phyloP scores from a whole-genome alignment of 2,797 vertebrate species.

The Sternotherus odoratus region DNA sequence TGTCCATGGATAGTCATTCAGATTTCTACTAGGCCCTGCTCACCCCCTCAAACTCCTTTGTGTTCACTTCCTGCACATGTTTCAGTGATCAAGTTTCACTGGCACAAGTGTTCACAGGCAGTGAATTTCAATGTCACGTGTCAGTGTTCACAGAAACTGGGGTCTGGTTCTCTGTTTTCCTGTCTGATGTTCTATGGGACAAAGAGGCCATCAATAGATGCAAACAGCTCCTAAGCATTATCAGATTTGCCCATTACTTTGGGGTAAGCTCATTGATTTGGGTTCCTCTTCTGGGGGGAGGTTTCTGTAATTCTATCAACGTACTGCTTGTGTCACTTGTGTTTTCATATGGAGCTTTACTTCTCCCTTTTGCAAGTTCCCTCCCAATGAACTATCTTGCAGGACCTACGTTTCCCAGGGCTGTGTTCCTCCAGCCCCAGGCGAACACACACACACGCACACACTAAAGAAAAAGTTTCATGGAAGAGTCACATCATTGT shows the following conservation, averaged over 20 bases:
- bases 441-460: too few species aligned
- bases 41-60: not conserved
- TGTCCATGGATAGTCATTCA: not conserved
- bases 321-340: too few species aligned
- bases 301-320: too few species aligned
- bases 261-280: too few species aligned
- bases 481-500: not conserved
- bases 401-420: too few species aligned
- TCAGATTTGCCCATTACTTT: too few species aligned
- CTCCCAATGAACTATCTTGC: too few species aligned
- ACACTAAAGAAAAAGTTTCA: not conserved
- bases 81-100: constrained; percentile 3
- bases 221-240: not conserved
- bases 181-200: not conserved
- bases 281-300: too few species aligned
- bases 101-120: not conserved
- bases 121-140: not conserved
- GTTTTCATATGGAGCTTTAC: too few species aligned
- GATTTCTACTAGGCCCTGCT: not conserved
- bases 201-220: not conserved
- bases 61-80: not conserved
- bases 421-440: too few species aligned
- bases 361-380: too few species aligned
- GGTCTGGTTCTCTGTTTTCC: not conserved
- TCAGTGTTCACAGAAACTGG: not conserved